Evolutionary conservation across 2,797 vertebrate species (phyloP), one percentile per base, ranked within the genome.

Genomic region (Dendrocincla fuliginosa): DNA sequence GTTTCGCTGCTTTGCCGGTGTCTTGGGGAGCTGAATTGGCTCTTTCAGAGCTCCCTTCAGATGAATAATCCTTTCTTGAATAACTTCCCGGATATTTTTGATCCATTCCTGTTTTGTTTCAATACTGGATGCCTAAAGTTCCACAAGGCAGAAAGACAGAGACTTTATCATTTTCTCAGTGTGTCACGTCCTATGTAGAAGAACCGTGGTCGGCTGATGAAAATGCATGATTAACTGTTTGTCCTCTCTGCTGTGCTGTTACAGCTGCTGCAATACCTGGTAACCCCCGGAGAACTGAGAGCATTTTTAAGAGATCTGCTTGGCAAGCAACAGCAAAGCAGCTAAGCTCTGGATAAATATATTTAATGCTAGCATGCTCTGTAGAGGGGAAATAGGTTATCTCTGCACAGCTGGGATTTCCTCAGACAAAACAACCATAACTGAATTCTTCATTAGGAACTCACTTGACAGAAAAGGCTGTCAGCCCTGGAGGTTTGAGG

Each of bases 41-140:
- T 99, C 99, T 97, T 99, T 99, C 59, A 99, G 98, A 71, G 99
- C 99, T 96, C 99, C 99, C 98, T 99, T 99, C 97, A 99, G 98
- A 97, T 99, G 99, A 95, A 99, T 99, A 96, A 99, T 99, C 96
- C 99, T 98, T 97, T 99, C 99, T 96, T 99, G 99, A 98, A 99
- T 99, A 97, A 99, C 99, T 97, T 99, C 99, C 67, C 99, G 98
- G 95, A 99, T 99, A 96, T 99, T 99, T 98, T 99, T 99, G 93
- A 99, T 99, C 99, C 99, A 99, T 89, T 99, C 99, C 97, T 99
- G 99, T 96, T 99, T 99, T 41, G 98, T 99, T 95, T 99, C 99
- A 91, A 99, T 98, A 84, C 97, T 99, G 92, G 99, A 99, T 5
- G 99, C 99, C 99, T 99, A 90, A 16, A 89, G 71, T 86, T 94